Conservation (phyloP, 1,140 invertebrate species). For the Dreissena polymorpha region DNA sequence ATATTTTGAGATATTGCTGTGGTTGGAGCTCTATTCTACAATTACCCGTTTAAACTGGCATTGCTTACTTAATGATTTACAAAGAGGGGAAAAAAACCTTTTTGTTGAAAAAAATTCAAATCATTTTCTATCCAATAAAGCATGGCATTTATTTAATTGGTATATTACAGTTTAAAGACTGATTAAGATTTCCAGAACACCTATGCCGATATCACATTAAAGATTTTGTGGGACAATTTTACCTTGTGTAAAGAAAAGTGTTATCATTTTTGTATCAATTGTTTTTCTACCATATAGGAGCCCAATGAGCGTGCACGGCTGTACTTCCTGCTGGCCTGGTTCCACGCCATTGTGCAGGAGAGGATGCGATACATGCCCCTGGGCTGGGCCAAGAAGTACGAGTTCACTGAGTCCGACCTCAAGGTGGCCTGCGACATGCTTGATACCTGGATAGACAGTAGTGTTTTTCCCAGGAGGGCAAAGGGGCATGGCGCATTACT, state of each 20-base stretch:
- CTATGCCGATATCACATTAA: too few species aligned
- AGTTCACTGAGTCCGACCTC: slow-evolving; percentile 99
- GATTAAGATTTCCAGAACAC: too few species aligned
- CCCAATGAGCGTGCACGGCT: slow-evolving; percentile 97
- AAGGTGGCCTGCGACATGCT: slow-evolving; percentile 98
- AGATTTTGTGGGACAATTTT: too few species aligned
- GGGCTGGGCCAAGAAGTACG: slow-evolving; percentile 97
- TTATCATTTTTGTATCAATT: neutral
- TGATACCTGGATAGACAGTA: slow-evolving; percentile 99
- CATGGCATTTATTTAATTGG: too few species aligned
- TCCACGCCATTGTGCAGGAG: slow-evolving; percentile 99
- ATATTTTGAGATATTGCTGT: too few species aligned
- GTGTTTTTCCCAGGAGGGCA: too few species aligned
- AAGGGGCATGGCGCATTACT: too few species aligned
- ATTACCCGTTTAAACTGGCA: too few species aligned
- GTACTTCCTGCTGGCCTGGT: slow-evolving; percentile 99
- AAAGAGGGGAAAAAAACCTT: neutral
- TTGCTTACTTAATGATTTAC: too few species aligned
- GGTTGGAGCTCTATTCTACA: too few species aligned
- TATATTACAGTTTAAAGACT: too few species aligned
- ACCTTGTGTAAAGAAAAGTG: neutral
- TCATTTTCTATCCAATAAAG: neutral
- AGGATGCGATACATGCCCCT: slow-evolving; percentile 96
- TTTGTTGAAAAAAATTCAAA: neutral
- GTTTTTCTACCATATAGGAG: slow-evolving; percentile 81